A percentile compares a stretch with the other conserved stretches of the same genome.
These are phyloP conservation scores for Stictocephala bisonia DNA, from an alignment of 2,888 invertebrate genomes.

Conservation along the genomic window DNA sequence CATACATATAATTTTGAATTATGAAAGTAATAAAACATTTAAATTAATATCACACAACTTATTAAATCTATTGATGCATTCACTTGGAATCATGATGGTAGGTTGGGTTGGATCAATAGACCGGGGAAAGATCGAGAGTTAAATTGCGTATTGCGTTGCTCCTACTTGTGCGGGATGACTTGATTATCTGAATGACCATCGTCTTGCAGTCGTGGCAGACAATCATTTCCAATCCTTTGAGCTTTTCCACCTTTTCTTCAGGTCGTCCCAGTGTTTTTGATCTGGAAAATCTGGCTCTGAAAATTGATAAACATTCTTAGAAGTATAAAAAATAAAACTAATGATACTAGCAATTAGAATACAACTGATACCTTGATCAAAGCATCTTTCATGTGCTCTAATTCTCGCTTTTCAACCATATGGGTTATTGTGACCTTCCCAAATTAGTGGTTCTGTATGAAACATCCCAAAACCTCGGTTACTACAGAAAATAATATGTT, in stretches of 20 bases:
- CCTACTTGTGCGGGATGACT: constrained; percentile 85
- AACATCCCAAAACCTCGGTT: too few relatives aligned
- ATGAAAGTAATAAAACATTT: constrained; percentile 23
- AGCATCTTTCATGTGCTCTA: too few relatives aligned
- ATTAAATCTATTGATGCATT: constrained; percentile 33
- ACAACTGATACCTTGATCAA: too few relatives aligned
- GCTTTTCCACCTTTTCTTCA: constrained; percentile 62
- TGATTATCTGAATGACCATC: constrained; percentile 93
- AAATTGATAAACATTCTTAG: too few relatives aligned
- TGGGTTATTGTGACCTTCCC: too few relatives aligned
- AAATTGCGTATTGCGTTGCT: constrained; percentile 85
- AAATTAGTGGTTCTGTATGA: too few relatives aligned
- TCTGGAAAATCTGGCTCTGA: constrained; percentile 73
- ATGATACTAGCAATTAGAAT: too few relatives aligned
- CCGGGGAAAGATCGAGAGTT: constrained; percentile 85
- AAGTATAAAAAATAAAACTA: too few relatives aligned
- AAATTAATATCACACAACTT: constrained; percentile 47
- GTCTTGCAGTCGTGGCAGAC: constrained; percentile 96
- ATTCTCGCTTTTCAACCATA: too few relatives aligned
- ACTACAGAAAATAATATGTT: too few relatives aligned
- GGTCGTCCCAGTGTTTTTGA: constrained; percentile 68
- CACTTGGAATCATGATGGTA: background rate
- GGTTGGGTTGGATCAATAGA: constrained; percentile 67
- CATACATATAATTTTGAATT: constrained; percentile 14
- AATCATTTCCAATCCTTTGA: constrained; percentile 79